These are phyloP conservation scores for Percina caprodes DNA, from an alignment of 2,113 vertebrate species.

Conservation along the genomic window DNA sequence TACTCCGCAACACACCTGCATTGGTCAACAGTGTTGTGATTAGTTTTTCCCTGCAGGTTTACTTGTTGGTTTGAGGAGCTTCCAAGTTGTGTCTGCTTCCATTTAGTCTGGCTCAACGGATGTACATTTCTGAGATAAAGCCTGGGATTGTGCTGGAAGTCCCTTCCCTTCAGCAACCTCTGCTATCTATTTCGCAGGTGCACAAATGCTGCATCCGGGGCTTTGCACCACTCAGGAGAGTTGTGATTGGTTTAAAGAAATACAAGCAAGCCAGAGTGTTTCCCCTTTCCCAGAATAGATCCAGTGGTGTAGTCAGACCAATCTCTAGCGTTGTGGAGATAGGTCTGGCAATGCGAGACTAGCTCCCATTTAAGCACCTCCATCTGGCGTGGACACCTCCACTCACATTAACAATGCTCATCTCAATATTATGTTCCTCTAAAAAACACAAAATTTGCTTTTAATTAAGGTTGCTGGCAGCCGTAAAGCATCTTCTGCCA, in stretches of 20 bases:
- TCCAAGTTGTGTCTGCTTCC: not conserved
- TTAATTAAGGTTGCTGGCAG: not conserved
- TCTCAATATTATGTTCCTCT: not conserved
- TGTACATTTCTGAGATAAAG: too few relatives aligned
- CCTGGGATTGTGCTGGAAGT: too few relatives aligned
- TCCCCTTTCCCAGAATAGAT: too few relatives aligned
- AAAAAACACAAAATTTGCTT: conserved; percentile 2
- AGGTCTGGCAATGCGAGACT: too few relatives aligned
- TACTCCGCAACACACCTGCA: not conserved
- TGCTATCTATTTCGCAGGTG: too few relatives aligned
- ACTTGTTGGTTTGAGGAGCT: conserved; percentile 16
- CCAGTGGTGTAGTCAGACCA: too few relatives aligned
- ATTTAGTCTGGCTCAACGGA: conserved; percentile 9
- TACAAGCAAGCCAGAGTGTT: too few relatives aligned
- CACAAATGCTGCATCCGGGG: too few relatives aligned
- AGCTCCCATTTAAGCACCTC: conserved; percentile 11
- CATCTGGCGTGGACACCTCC: conserved; percentile 24
- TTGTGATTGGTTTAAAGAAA: too few relatives aligned
- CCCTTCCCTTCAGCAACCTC: too few relatives aligned
- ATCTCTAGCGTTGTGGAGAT: too few relatives aligned
- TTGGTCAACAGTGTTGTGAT: not conserved
- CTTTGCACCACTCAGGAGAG: too few relatives aligned
- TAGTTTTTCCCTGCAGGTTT: conserved; percentile 2
- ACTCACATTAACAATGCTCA: not conserved
- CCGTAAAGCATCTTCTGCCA: not conserved